Base-by-base conservation (phyloP, 1,140 invertebrate genomes). In the Drosophila asahinai region DNA sequence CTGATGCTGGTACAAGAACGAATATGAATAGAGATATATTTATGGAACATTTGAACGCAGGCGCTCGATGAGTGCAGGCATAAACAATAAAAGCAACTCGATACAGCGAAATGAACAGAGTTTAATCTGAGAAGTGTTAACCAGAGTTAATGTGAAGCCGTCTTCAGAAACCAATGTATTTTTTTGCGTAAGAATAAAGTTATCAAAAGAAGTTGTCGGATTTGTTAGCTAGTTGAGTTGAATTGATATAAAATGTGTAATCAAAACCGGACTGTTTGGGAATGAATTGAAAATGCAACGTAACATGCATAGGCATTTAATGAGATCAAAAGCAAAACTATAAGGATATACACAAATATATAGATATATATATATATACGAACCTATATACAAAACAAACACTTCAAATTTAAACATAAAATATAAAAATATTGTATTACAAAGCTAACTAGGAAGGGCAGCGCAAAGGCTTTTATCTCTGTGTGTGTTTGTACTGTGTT, bases 1-100 rank as follows among this genome's bases (percentile, higher is more conserved):
- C 55, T 77, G 60, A 83, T 38, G 42, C 42, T 43, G 72, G 72
- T 87, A 87, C 77, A 80, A 86, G 72, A 83, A 67, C 61, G 70
- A 66, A 59, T 66, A 87, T 83, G 54, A 83, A 80, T 43, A 58
- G 22, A 74, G 70, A 86, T 80, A 81, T 89, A 80, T 84, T 68
- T 79, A 89, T 79, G 76, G 47, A 62, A 30, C 57, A 77, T 75
- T 74, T 80, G 63, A 55, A 65, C 25, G 80, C 48, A 22, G 22
- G 22, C 22, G 22, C 19, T 19, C 19, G 19, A 19, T 19, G 19
- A 19, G 19, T 1, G 19, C 54, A 70, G 81, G 71, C 58, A 80
- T 68, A 78, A 89, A 90, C 86, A 90, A 90, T 90, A 90, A 90
- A 77, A 61, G 81, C 86, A 90, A 90, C 80, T 82, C 86, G 81